Evolutionary conservation across 2,113 vertebrate species (phyloP), one percentile per base, ranked within the genome.

Genomic region (Copsychus sechellarum): DNA sequence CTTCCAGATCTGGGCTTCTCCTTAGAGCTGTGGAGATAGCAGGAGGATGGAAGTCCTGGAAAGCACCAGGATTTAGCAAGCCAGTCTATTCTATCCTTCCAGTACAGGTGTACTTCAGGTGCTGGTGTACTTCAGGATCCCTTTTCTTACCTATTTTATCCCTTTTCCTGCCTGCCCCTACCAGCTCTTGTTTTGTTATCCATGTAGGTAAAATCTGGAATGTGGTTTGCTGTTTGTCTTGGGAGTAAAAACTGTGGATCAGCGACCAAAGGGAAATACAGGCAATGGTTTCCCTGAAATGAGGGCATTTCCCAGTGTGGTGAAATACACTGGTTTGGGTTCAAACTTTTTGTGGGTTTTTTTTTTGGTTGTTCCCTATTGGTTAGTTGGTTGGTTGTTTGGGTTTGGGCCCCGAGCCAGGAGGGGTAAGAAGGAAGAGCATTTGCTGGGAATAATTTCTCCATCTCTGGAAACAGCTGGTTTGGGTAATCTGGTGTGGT

Each of bases 211-310:
- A 80, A 57, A 76, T 45, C 50, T 70, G 58, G 40, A 86, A 66
- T 1, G 4, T 36, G 47, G 8, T 29, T 56, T 87, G 33, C 53
- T 91, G 1, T 65, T 88, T 79, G 53, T 69, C 45, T 53, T 11
- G 21, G 50, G 40, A 77, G 25, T 21, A 28, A 90, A 66, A 76
- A 71, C 15, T 16, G 7, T 28, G 54, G 15, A 56, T 61, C 16
- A 34, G n/a, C 0, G 0, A 12, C 0, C 2, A 31, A 12, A 70
- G 69, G 56, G 51, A 45, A 81, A 34, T 29, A 43, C 6, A 78
- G 51, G 18, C 51, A 48, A 25, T n/a, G 62, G 21, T 62, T 91
- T 50, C 26, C 47, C 33, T 66, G 64, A 61, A 54, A 54, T 36
- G 25, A 78, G 48, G 42, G 24, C 7, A 3, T 88, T 73, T 28